These are phyloP conservation scores for Colletes latitarsis DNA, from an alignment of 1,140 invertebrate species.

Conservation along the genomic window DNA sequence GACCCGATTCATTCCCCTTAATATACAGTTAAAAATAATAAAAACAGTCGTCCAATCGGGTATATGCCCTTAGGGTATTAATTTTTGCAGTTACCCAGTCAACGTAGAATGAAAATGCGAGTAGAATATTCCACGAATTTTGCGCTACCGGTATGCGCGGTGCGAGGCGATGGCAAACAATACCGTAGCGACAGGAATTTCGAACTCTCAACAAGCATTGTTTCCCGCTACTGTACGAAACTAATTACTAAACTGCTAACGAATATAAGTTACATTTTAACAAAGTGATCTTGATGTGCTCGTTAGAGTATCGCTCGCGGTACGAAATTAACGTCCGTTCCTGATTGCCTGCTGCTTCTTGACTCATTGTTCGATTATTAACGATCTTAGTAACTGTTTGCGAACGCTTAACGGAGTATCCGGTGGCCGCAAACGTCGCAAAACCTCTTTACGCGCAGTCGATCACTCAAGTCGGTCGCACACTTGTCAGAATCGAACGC, in stretches of 20 bases:
- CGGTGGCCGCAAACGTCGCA: neutral
- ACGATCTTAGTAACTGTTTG: slow-evolving; percentile 11
- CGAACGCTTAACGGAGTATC: slow-evolving; percentile 5
- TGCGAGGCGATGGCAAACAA: neutral
- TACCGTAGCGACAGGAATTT: slow-evolving; percentile 13
- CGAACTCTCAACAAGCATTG: slow-evolving; percentile 19
- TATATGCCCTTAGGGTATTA: neutral
- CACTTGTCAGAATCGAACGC: neutral
- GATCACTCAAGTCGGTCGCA: neutral
- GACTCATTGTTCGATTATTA: slow-evolving; percentile 35
- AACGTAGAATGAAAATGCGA: too few relatives aligned
- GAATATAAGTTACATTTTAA: slow-evolving; percentile 42
- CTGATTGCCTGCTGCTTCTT: slow-evolving; percentile 25
- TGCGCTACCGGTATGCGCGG: neutral
- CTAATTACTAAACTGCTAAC: slow-evolving; percentile 40
- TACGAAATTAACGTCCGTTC: slow-evolving; percentile 25
- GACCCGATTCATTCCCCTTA: too few relatives aligned
- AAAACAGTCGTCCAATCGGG: too few relatives aligned
- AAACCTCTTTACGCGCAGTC: neutral
- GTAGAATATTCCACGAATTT: neutral
- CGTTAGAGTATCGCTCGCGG: slow-evolving; percentile 29
- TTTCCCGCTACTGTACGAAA: slow-evolving; percentile 16
- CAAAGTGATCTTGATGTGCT: slow-evolving; percentile 41
- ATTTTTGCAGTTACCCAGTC: neutral
- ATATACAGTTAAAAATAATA: too few relatives aligned